Evolutionary conservation across 2,888 invertebrate species (phyloP), one percentile per base, ranked within the genome.

Genomic region (Andrena haemorrhoa): DNA sequence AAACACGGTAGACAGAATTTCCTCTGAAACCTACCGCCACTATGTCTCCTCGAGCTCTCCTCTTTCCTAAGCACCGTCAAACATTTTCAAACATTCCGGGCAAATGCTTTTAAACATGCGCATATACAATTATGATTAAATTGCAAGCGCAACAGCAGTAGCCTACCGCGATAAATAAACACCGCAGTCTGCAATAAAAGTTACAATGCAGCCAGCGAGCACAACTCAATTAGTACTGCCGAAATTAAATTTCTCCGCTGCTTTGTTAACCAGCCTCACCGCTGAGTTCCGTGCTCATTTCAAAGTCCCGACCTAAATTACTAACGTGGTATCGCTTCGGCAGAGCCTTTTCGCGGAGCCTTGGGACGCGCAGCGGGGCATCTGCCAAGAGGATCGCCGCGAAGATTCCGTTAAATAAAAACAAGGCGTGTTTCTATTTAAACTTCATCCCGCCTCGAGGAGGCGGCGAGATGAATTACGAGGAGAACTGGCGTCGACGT

Each of bases 391-490:
- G 3, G 23, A 35, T 16, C 33, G 16, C 20, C 23, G 29, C 41
- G 29, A 23, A 0, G 10, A 3, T 56, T 26, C n/a, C 26, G 33
- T 26, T 26, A 53, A 69, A 35, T 12, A 53, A 41, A 49, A 60
- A 74, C 35, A 41, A 53, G n/a, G 29, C 16, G 35, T 29, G 29
- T 60, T 75, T 51, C 16, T 60, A 41, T 75, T 78, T 53, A 41
- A 61, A 68, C 23, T 53, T 53, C 53, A 33, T 23, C 3, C 23
- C 31, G 6, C n/a, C 31, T 23, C 12, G 16, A 49, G 61, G 66
- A 82, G 64, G 69, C 60, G 77, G 31, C 26, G 79, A 88, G 85
- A 88, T 85, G 80, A 87, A 88, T 87, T 80, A 85, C 79, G 74
- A 47, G 41, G 61, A 49, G 61, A 64, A 79, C 86, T 78, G 76